Evolutionary conservation across 1,140 invertebrate species (phyloP).

Genomic region (Orius insidiosus): DNA sequence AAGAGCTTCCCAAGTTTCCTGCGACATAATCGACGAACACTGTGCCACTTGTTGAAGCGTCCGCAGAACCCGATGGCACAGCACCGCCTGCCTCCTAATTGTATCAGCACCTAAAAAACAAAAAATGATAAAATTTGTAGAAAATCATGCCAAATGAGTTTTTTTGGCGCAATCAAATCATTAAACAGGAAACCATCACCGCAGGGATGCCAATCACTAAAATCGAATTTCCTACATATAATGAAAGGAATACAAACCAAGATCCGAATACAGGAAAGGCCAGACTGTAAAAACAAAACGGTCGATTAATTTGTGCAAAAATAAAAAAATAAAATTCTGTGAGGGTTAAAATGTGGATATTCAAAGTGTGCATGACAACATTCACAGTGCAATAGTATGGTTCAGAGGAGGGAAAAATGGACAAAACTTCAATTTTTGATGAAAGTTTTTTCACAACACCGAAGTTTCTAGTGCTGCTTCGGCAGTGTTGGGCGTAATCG

Average conservation of each 20-base stretch:
- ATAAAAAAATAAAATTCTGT: not conserved
- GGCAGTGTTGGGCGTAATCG: no score
- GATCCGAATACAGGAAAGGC: slow-evolving; percentile 71
- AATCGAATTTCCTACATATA: no score
- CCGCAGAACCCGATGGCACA: slow-evolving; percentile 85
- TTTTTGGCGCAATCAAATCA: not conserved
- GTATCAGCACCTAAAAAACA: slow-evolving; percentile 54
- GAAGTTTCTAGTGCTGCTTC: no score
- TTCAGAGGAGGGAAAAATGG: no score
- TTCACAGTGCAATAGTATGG: not conserved
- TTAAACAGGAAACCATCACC: not conserved
- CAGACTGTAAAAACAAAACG: slow-evolving; percentile 50
- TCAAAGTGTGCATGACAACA: no score
- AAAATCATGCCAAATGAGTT: not conserved
- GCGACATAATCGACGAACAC: slow-evolving; percentile 54
- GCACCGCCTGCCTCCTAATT: slow-evolving; percentile 81
- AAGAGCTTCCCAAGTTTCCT: slow-evolving; percentile 80
- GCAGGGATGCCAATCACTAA: no score
- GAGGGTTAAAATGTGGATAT: slow-evolving; percentile 8
- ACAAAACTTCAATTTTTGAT: no score
- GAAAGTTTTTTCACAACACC: no score
- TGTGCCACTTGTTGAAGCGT: slow-evolving; percentile 76
- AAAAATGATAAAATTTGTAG: slow-evolving; percentile 1
- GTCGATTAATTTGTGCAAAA: not conserved
- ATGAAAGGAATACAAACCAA: slow-evolving; percentile 40